phyloP scores from a whole-genome alignment of 2,797 vertebrate genomes.

The Bucorvus abyssinicus region DNA sequence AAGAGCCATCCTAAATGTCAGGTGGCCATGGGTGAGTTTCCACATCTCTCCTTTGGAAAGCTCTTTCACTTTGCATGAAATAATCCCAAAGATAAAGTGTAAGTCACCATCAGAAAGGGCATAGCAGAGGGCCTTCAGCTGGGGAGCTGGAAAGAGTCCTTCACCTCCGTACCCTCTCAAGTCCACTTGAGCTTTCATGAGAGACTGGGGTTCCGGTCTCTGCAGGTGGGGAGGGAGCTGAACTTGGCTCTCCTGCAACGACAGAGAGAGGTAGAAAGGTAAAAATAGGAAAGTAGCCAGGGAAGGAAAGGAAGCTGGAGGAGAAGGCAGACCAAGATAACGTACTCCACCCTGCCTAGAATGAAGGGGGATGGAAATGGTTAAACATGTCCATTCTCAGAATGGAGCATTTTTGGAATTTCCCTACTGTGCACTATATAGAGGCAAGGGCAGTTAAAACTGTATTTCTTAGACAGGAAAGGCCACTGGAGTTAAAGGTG shows the following conservation, averaged over 20 bases:
- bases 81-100: background rate
- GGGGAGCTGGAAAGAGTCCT: background rate
- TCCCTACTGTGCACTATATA: background rate
- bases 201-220: background rate
- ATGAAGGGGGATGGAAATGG: background rate
- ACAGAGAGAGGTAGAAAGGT: background rate
- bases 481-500: background rate
- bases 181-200: background rate
- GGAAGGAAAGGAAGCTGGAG: background rate
- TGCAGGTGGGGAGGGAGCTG: background rate
- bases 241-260: background rate
- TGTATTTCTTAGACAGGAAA: background rate
- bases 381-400: background rate
- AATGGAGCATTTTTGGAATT: background rate
- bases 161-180: background rate
- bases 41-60: background rate
- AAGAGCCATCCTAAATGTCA: background rate
- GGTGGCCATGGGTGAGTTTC: background rate
- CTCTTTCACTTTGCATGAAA: background rate
- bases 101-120: background rate
- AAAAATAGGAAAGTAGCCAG: background rate
- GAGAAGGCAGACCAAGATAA: background rate
- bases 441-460: background rate
- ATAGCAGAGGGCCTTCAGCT: background rate
- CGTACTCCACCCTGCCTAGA: fast-evolving